These are phyloP conservation scores for Sebastes kiyomatsui DNA, from an alignment of 2,797 vertebrate species.

Conservation along the genomic window DNA sequence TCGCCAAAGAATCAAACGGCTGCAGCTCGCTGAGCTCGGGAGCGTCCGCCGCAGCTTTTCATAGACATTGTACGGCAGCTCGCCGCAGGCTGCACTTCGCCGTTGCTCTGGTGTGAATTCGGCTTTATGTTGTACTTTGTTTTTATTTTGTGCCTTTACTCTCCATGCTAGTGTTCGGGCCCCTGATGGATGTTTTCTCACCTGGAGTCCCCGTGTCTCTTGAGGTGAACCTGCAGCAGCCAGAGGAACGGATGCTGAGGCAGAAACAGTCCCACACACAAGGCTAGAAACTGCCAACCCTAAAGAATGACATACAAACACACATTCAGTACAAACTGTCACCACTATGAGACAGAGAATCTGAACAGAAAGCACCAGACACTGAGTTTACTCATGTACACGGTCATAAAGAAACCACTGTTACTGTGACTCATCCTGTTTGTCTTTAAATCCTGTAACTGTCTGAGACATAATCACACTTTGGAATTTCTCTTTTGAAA, in stretches of 20 bases:
- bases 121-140: no score
- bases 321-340: not conserved
- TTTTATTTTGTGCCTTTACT: not conserved
- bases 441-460: not conserved
- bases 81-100: no score
- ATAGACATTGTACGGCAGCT: fast-evolving
- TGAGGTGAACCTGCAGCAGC: conserved; percentile 93
- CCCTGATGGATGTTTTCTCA: conserved; percentile 57
- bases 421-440: conserved; percentile 2
- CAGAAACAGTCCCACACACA: conserved; percentile 95
- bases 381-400: not conserved
- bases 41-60: no score
- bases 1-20: no score
- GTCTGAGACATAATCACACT: not conserved
- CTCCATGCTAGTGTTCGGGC: not conserved
- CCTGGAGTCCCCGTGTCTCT: conserved; percentile 92
- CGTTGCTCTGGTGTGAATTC: no score
- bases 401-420: not conserved
- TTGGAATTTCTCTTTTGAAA: not conserved
- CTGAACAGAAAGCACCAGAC: not conserved
- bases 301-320: conserved; percentile 64
- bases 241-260: conserved; percentile 95
- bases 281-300: conserved; percentile 97
- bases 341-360: not conserved
- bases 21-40: no score